These are phyloP conservation scores for Carcharodon carcharias DNA, from an alignment of 2,797 vertebrate genomes.

Conservation along the genomic window DNA sequence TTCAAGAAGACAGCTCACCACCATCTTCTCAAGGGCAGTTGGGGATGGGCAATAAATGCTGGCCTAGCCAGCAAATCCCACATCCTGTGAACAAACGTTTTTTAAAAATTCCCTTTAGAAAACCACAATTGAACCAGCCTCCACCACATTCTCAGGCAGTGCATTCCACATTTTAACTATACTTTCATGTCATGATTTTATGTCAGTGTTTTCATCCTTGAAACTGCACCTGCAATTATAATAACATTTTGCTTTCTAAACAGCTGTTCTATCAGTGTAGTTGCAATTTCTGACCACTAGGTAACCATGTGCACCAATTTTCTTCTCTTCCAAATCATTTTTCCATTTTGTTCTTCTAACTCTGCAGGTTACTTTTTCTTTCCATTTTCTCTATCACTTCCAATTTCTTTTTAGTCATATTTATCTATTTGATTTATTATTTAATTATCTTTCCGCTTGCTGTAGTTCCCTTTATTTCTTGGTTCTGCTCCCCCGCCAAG, in stretches of 20 bases:
- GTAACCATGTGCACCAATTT: neutral
- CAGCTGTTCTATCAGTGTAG: neutral
- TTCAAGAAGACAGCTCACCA: no score
- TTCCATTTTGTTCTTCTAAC: neutral
- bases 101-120: no score
- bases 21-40: no score
- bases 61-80: no score
- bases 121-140: no score
- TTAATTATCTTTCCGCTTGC: neutral
- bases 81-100: no score
- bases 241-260: neutral
- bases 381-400: neutral
- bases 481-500: neutral
- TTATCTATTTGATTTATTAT: neutral
- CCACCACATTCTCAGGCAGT: no score
- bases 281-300: neutral
- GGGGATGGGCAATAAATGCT: no score
- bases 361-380: neutral
- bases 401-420: neutral
- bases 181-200: no score
- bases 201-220: neutral
- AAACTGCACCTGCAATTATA: neutral
- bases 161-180: no score
- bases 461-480: neutral
- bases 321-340: neutral